Evolutionary conservation across 2,888 invertebrate genomes (phyloP).

Genomic region (Callinectes sapidus): DNA sequence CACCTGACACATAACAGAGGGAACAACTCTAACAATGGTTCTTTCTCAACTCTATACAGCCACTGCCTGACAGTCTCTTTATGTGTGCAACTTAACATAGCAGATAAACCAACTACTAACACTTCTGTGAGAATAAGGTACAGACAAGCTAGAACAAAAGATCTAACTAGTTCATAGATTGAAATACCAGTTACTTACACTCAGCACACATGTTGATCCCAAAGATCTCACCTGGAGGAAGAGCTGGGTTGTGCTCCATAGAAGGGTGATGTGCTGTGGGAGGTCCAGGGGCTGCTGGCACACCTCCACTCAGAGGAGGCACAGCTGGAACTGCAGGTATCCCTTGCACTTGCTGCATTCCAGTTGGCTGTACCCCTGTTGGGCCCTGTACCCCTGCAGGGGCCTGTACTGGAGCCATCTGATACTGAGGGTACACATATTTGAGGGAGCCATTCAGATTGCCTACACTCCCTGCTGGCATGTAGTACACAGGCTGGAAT

Average conservation of each 20-base stretch:
- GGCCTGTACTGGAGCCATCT: constrained; percentile 54
- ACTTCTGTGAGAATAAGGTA: background rate
- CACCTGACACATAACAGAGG: constrained; percentile 41
- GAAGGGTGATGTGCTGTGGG: constrained; percentile 61
- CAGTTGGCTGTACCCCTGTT: constrained; percentile 57
- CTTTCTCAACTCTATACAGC: background rate
- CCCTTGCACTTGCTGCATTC: constrained; percentile 54
- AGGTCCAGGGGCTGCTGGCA: constrained; percentile 56
- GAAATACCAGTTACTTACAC: background rate
- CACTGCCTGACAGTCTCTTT: constrained; percentile 13
- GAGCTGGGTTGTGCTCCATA: constrained; percentile 54
- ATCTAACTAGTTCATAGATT: background rate
- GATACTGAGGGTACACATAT: constrained; percentile 72
- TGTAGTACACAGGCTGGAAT: constrained; percentile 71
- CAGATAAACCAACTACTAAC: background rate
- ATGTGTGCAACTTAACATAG: background rate
- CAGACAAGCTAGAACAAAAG: background rate
- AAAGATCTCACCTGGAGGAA: constrained; percentile 55
- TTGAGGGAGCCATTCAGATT: constrained; percentile 64
- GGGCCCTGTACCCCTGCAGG: constrained; percentile 47
- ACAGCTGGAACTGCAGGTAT: constrained; percentile 54
- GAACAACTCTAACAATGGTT: background rate
- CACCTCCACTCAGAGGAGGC: constrained; percentile 45
- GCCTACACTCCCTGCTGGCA: constrained; percentile 63
- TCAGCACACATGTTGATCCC: background rate